phyloP scores from a whole-genome alignment of 2,888 invertebrate genomes.

The Ophraella communa region DNA sequence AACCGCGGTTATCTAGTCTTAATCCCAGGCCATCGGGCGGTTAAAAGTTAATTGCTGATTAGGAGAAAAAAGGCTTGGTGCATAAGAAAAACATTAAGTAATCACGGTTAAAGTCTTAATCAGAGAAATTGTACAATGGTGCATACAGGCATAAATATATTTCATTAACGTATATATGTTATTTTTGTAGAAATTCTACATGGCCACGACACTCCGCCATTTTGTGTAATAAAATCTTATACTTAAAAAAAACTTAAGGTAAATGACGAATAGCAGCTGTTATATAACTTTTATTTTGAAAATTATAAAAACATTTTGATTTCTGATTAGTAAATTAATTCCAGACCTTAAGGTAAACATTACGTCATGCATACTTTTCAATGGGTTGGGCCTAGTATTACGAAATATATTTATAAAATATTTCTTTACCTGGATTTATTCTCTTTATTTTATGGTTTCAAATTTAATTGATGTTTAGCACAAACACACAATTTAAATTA shows the following conservation, averaged over 20 bases:
- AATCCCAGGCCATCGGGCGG: too few relatives aligned
- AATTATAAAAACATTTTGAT: slow-evolving; percentile 10
- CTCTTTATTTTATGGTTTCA: neutral
- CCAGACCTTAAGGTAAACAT: slow-evolving; percentile 34
- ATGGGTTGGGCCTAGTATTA: slow-evolving; percentile 27
- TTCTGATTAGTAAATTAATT: slow-evolving; percentile 16
- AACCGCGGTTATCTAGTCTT: too few relatives aligned
- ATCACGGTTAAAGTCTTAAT: too few relatives aligned
- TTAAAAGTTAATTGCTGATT: too few relatives aligned
- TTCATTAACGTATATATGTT: too few relatives aligned
- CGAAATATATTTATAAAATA: neutral
- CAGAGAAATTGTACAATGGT: too few relatives aligned
- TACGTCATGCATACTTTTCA: slow-evolving; percentile 40
- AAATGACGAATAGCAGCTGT: neutral
- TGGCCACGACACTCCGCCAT: slow-evolving; percentile 14
- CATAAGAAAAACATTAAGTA: too few relatives aligned
- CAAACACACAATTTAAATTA: neutral
- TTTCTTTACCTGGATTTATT: slow-evolving; percentile 10
- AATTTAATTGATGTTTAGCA: neutral
- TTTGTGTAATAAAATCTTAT: slow-evolving; percentile 8
- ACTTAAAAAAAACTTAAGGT: neutral
- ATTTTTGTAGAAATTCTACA: neutral
- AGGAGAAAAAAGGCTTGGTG: too few relatives aligned
- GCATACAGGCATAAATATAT: too few relatives aligned
- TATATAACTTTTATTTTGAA: slow-evolving; percentile 7